Base-by-base conservation (phyloP, 2,113 vertebrate genomes). In the Alligator mississippiensis region DNA sequence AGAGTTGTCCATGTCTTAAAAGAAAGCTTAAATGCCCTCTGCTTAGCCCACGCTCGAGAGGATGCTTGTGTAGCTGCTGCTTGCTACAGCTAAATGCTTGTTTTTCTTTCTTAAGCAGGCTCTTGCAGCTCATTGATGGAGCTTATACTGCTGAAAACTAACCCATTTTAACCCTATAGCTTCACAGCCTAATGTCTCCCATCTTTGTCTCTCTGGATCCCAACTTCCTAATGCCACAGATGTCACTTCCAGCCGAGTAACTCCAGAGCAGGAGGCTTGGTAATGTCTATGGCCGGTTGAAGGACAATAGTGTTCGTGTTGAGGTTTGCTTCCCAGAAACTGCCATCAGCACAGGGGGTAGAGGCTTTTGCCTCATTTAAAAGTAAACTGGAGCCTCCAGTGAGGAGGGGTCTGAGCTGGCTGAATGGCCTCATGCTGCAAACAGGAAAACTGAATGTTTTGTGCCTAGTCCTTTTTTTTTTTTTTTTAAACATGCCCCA, bases 51-150 rank as follows among this genome's bases (percentile, higher is more conserved):
- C 5, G 0, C 0, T 13, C 72, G 15, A 1, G 64, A 9, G 70
- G n/a, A 34, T 63, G 34, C 21, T 22, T 13, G 5, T n/a, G 77
- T 54, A 2, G 63, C 64, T 66, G 90, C 92, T 80, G 21, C 80
- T 88, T 17, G 47, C 90, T 62, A 16, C 62, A 64, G 82, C 66
- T 90, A 80, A 25, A 89, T 0, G 1, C 90, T 75, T 77, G 70
- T 90, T 82, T 82, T 93, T 82, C 94, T 93, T 88, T 92, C 92
- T 86, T 89, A 57, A 38, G 57, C 57, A 77, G 82, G 92, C 47
- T 9, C 57, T 76, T 76, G 66, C 93, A 82, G 28, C 93, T 92
- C 58, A 1, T 0, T 2, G 10, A 82, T 90, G 88, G 87, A 27
- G 90, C 85, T 85, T 81, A 77, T 92, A 84, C 24, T 54, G 64